Percentiles rank a stretch among this genome's conserved stretches.
Evolutionary conservation across 1,140 invertebrate species (phyloP).

Genomic region (Drosophila carrolli): DNA sequence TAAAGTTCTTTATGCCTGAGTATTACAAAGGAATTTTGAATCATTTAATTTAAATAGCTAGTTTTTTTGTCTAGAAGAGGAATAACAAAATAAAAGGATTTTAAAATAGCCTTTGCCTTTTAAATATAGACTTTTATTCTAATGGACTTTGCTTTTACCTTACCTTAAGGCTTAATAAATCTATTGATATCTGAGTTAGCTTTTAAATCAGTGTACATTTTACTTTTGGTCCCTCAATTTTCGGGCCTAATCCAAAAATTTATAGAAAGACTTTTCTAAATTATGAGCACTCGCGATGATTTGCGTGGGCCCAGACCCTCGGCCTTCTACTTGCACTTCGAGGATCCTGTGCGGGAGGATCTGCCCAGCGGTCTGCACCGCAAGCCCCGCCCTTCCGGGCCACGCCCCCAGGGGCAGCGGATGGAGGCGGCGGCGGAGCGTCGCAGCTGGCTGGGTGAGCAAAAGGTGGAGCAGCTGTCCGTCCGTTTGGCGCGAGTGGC

Average conservation of each 20-base stretch:
- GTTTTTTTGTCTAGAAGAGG: no score
- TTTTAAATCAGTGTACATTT: background rate
- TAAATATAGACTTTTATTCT: no score
- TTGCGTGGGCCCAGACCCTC: background rate
- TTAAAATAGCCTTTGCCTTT: no score
- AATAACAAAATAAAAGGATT: no score
- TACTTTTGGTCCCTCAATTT: background rate
- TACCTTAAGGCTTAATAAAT: no score
- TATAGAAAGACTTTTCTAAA: conserved; percentile 1
- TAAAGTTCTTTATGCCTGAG: no score
- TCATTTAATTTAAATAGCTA: no score
- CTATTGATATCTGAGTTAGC: background rate
- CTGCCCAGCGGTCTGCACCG: conserved; percentile 11
- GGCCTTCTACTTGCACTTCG: conserved; percentile 32
- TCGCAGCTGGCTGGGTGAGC: background rate
- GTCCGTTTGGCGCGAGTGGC: conserved; percentile 6
- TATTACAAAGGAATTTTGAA: no score
- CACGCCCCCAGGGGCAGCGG: background rate
- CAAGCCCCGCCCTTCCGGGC: background rate
- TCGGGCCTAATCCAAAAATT: conserved; percentile 2
- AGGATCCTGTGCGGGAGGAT: conserved; percentile 13
- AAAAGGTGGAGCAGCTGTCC: conserved; percentile 13
- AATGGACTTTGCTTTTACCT: no score
- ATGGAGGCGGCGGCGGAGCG: conserved; percentile 20
- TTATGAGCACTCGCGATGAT: conserved; percentile 8